These are phyloP conservation scores for Hyposmocoma kahamanoa DNA, from an alignment of 1,140 invertebrate species.

Conservation along the genomic window DNA sequence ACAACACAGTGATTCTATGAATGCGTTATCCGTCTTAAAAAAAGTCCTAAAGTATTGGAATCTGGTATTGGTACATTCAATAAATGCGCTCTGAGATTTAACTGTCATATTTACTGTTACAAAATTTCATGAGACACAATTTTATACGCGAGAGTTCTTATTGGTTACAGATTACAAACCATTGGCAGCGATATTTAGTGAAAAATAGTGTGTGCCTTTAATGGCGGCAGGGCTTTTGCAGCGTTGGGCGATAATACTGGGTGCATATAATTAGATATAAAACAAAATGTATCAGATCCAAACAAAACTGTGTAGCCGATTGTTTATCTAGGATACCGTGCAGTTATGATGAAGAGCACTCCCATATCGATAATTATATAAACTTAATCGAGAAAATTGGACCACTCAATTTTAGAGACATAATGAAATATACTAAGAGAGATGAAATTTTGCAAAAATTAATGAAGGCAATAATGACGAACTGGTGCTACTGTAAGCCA, in stretches of 20 bases:
- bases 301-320: too few relatives aligned
- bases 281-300: too few relatives aligned
- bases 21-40: too few relatives aligned
- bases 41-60: too few relatives aligned
- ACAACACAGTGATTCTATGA: too few relatives aligned
- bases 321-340: too few relatives aligned
- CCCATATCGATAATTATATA: background rate
- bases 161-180: background rate
- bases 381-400: background rate
- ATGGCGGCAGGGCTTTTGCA: background rate
- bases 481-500: too few relatives aligned
- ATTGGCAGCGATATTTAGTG: background rate
- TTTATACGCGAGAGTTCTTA: background rate
- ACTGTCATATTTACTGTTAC: background rate
- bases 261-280: too few relatives aligned
- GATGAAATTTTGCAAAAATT: background rate
- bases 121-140: background rate
- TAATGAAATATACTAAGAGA: background rate
- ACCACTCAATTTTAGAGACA: background rate
- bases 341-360: background rate
- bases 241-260: background rate
- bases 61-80: too few relatives aligned
- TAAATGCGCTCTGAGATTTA: too few relatives aligned
- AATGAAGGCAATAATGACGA: background rate
- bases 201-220: background rate